A percentile compares a stretch with the other conserved stretches of the same genome.
Evolutionary conservation across 2,888 invertebrate genomes (phyloP).

Genomic region (Morinoia aosen): DNA sequence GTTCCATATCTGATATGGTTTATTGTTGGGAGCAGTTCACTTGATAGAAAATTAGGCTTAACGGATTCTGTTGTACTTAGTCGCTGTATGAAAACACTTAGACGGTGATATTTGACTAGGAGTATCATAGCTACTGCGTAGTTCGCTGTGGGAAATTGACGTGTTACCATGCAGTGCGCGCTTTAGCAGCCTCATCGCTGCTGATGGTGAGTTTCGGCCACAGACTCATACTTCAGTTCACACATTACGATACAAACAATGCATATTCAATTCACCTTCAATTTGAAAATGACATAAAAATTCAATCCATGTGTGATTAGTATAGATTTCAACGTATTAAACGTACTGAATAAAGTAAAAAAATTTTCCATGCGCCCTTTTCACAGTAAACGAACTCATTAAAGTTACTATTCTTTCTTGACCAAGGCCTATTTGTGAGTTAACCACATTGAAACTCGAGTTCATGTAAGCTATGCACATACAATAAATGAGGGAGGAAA

Average conservation of each 20-base stretch:
- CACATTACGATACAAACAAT: neutral
- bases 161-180: neutral
- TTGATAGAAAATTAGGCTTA: slow-evolving; percentile 14
- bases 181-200: neutral
- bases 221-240: neutral
- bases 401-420: neutral
- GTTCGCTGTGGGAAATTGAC: neutral
- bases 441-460: neutral
- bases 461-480: neutral
- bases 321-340: no score
- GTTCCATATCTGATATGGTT: slow-evolving; percentile 48
- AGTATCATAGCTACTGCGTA: neutral
- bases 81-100: slow-evolving; percentile 26
- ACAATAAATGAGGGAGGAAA: neutral
- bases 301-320: neutral
- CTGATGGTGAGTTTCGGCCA: neutral
- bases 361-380: no score
- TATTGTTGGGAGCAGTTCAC: slow-evolving; percentile 8
- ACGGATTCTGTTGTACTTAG: slow-evolving; percentile 1
- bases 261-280: neutral
- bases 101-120: neutral
- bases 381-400: no score
- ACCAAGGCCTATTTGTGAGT: no score
- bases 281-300: neutral
- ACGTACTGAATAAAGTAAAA: no score